Evolutionary conservation across 2,888 invertebrate species (phyloP).

Genomic region (Melinaea marsaeus): DNA sequence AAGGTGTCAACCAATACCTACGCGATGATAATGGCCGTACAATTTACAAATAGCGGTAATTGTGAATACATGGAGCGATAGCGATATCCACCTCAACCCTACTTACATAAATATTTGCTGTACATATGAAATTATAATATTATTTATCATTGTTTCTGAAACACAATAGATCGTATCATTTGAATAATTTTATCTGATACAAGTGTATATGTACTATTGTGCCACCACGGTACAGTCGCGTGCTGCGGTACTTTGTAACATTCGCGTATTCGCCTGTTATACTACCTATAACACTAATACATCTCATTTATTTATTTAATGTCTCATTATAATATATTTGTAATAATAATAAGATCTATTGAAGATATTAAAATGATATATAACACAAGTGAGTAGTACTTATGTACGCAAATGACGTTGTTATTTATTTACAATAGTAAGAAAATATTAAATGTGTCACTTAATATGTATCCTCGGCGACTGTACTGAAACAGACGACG

Average conservation of each 20-base stretch:
- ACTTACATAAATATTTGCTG: conserved; percentile 68
- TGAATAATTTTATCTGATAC: conserved; percentile 74
- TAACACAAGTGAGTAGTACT: no score
- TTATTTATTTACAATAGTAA: background rate
- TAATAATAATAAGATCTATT: no score
- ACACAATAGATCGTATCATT: conserved; percentile 75
- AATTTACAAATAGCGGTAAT: conserved; percentile 13
- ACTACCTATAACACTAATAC: background rate
- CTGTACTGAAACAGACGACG: conserved; percentile 36
- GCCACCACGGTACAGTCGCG: conserved; percentile 33
- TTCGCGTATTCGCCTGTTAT: background rate
- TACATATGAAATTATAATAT: conserved; percentile 68
- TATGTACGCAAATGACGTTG: no score
- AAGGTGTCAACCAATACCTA: background rate
- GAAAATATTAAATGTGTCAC: conserved; percentile 18
- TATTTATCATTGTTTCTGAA: conserved; percentile 73
- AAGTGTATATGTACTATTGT: conserved; percentile 55
- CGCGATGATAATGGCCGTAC: background rate
- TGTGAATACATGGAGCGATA: conserved; percentile 29
- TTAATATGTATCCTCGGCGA: conserved; percentile 27
- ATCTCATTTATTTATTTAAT: background rate
- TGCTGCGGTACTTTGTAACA: conserved; percentile 17
- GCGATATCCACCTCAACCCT: conserved; percentile 48
- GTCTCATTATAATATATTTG: background rate
- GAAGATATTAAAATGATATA: no score